Percentiles rank a stretch among this genome's conserved stretches.
Evolutionary conservation across 2,888 invertebrate species (phyloP).

Genomic region (Diarsia dahlii): DNA sequence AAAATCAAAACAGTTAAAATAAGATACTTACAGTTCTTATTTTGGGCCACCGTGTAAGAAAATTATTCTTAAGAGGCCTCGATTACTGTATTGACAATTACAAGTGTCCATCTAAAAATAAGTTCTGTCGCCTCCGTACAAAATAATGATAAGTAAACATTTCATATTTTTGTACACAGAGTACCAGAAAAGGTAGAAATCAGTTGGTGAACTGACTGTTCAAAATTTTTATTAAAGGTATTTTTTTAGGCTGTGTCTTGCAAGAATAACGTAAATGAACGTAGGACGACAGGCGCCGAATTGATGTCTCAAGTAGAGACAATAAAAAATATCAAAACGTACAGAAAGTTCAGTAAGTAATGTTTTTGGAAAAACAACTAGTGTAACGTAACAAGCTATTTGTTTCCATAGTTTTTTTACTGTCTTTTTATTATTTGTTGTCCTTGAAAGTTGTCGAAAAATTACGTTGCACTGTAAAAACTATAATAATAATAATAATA

Average conservation of each 20-base stretch:
- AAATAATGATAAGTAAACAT: constrained; percentile 71
- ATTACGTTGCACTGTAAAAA: constrained; percentile 4
- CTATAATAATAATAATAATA: too few relatives aligned
- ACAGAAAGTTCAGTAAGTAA: constrained; percentile 58
- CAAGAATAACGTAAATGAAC: constrained; percentile 60
- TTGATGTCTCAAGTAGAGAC: constrained; percentile 62
- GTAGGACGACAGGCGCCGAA: constrained; percentile 63
- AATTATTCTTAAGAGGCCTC: constrained; percentile 64
- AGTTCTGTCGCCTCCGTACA: constrained; percentile 42
- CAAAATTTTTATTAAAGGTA: constrained; percentile 14
- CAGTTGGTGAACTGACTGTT: constrained; percentile 32
- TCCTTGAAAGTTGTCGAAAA: neutral
- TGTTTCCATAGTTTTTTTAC: constrained; percentile 15
- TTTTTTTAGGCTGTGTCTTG: constrained; percentile 46
- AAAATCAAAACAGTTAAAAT: constrained; percentile 41
- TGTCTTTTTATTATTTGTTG: constrained; percentile 33
- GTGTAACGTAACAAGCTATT: neutral
- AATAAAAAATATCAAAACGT: constrained; percentile 40
- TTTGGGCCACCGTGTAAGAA: constrained; percentile 56
- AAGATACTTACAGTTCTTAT: constrained; percentile 9
- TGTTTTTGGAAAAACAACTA: constrained; percentile 26
- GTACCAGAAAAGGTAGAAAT: neutral
- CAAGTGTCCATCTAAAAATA: constrained; percentile 62
- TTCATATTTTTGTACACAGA: constrained; percentile 56
- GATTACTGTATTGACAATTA: constrained; percentile 67